Evolutionary conservation across 30 jellyfish, hydroid and myxozoan species (phyloP).

Genomic region (Cassiopea xamachana): DNA sequence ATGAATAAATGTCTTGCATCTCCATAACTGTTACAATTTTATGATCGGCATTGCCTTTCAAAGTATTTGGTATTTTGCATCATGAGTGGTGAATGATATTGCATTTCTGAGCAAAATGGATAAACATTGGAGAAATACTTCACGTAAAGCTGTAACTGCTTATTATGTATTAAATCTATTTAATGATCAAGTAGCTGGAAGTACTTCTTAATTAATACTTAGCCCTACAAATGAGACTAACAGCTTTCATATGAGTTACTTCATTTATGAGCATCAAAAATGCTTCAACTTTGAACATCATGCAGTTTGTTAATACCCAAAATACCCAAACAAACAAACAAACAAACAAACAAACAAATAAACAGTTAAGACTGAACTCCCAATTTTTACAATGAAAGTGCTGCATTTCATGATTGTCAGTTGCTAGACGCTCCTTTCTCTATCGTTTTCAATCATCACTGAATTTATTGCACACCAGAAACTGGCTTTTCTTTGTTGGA

Average conservation of each 20-base stretch:
- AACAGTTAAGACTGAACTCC: not conserved
- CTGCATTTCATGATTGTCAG: too few relatives aligned
- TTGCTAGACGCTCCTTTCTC: too few relatives aligned
- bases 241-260: not conserved
- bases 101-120: not conserved
- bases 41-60: not conserved
- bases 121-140: not conserved
- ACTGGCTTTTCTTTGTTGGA: too few relatives aligned
- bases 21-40: not conserved
- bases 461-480: too few relatives aligned
- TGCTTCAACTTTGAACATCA: conserved; percentile 6
- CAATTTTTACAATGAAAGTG: too few relatives aligned
- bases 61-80: not conserved
- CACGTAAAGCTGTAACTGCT: conserved; percentile 11
- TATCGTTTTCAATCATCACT: too few relatives aligned
- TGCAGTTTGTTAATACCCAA: not conserved
- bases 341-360: not conserved
- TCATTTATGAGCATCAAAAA: not conserved
- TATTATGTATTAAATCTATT: conserved; percentile 5
- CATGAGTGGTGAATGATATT: too few relatives aligned
- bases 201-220: not conserved
- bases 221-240: conserved; percentile 2
- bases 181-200: conserved; percentile 7
- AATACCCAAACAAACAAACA: not conserved
- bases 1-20: not conserved